These are phyloP conservation scores for Oceanodroma tethys DNA, from an alignment of 2,113 vertebrate species.

Conservation along the genomic window DNA sequence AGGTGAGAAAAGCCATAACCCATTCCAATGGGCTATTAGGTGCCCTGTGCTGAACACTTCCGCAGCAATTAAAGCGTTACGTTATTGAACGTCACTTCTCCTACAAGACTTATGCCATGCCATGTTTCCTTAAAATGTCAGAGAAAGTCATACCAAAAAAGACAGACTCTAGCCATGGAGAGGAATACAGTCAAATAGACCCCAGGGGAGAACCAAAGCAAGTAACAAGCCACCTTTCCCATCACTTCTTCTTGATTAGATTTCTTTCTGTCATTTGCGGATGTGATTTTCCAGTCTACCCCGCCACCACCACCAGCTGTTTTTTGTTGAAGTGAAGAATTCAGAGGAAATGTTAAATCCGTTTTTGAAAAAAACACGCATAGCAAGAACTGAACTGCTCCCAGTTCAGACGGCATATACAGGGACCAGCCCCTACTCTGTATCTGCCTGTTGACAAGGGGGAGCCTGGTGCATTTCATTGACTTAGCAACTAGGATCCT, in stretches of 20 bases:
- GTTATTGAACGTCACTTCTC: not conserved
- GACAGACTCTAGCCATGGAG: not conserved
- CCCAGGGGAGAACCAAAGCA: not conserved
- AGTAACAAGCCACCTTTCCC: not conserved
- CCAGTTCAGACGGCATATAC: not conserved
- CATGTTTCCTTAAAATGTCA: not conserved
- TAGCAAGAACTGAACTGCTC: not conserved
- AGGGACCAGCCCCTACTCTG: not conserved
- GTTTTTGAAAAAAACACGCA: not conserved
- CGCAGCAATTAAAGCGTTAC: not conserved
- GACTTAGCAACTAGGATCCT: not conserved
- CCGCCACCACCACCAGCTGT: accelerated
- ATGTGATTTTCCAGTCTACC: not conserved
- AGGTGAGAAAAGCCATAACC: not conserved
- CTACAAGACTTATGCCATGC: not conserved
- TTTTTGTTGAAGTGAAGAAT: not conserved
- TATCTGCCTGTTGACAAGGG: not conserved
- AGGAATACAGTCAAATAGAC: not conserved
- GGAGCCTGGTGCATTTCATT: not conserved
- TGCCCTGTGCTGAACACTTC: not conserved
- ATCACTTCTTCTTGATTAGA: not conserved
- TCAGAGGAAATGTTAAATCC: not conserved
- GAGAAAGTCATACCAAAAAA: not conserved
- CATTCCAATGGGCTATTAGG: not conserved
- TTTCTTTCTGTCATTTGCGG: accelerated